Evolutionary conservation across 2,888 invertebrate species (phyloP).

Genomic region (Zootermopsis nevadensis): DNA sequence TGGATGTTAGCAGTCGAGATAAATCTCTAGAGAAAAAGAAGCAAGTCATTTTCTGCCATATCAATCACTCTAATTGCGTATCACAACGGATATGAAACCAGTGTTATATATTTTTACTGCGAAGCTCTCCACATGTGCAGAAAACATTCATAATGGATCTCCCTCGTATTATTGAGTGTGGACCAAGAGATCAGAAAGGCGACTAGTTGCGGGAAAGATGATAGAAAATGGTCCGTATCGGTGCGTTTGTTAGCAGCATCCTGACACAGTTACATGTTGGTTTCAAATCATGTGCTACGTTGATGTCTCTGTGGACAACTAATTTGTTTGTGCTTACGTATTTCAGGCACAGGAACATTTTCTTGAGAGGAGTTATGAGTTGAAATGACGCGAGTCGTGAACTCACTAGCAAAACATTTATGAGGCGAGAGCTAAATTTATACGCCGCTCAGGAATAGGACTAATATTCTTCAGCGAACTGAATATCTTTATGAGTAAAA

Average conservation of each 20-base stretch:
- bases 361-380: conserved; percentile 18
- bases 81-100: not conserved
- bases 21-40: not conserved
- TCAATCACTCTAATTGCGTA: conserved; percentile 32
- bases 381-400: conserved; percentile 15
- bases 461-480: not conserved
- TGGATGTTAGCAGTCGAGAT: not conserved
- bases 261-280: not conserved
- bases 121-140: not conserved
- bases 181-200: conserved; percentile 7
- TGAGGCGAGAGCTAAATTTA: conserved; percentile 12
- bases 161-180: not conserved
- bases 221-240: conserved; percentile 1
- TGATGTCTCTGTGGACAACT: not conserved
- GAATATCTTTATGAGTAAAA: not conserved
- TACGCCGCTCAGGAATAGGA: not conserved
- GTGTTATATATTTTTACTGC: not conserved
- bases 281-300: not conserved
- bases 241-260: conserved; percentile 4
- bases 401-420: not conserved
- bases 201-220: conserved; percentile 7
- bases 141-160: not conserved
- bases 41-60: conserved; percentile 34
- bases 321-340: conserved; percentile 39
- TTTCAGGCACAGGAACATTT: not conserved